Percentiles rank a stretch among this genome's conserved stretches.
Evolutionary conservation across 2,888 invertebrate genomes (phyloP).

Genomic region (Sinohyriopsis cumingii): DNA sequence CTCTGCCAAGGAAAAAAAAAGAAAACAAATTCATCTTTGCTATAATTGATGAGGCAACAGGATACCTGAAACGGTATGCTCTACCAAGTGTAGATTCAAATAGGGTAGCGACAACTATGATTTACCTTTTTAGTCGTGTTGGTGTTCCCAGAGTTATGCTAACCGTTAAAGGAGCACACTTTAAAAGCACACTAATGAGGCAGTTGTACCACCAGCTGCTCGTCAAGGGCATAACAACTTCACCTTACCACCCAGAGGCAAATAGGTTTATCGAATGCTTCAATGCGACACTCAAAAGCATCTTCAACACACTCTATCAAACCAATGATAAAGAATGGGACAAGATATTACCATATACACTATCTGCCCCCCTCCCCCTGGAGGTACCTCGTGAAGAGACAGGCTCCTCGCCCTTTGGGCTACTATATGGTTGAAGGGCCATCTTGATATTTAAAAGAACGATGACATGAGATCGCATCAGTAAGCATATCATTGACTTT

Average conservation of each 20-base stretch:
- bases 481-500: too few species aligned
- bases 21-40: neutral
- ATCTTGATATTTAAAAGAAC: too few species aligned
- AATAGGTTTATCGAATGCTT: slow-evolving; percentile 37
- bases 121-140: slow-evolving; percentile 3
- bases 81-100: slow-evolving; percentile 1
- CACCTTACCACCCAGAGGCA: slow-evolving; percentile 6
- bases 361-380: too few species aligned
- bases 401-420: too few species aligned
- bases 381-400: too few species aligned
- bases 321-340: slow-evolving; percentile 37
- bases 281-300: slow-evolving; percentile 35
- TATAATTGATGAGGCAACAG: neutral
- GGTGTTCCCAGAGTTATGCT: slow-evolving; percentile 5
- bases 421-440: too few species aligned
- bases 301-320: slow-evolving; percentile 28
- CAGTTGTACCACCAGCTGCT: slow-evolving; percentile 1
- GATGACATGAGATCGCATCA: too few species aligned
- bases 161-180: slow-evolving; percentile 6
- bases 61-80: neutral
- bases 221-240: neutral
- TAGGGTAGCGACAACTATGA: slow-evolving; percentile 1
- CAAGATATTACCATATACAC: too few species aligned
- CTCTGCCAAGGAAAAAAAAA: neutral
- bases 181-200: slow-evolving; percentile 8